These are phyloP conservation scores for Apomyelois bistriatella DNA, from an alignment of 2,888 invertebrate genomes.

Conservation along the genomic window DNA sequence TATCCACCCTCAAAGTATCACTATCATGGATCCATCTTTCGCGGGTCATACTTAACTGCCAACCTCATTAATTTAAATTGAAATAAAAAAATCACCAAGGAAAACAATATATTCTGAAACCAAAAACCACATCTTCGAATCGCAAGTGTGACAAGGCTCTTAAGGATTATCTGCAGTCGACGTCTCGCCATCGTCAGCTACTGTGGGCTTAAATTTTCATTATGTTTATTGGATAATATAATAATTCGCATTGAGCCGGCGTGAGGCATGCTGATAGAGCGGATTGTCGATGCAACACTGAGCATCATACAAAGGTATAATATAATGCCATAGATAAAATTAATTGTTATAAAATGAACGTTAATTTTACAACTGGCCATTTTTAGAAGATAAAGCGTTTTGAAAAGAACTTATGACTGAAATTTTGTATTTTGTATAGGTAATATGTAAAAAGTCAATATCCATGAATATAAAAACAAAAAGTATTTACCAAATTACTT, in stretches of 20 bases:
- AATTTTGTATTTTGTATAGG: no score
- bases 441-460: no score
- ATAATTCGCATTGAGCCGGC: slow-evolving; percentile 61
- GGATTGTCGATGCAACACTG: slow-evolving; percentile 76
- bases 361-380: neutral
- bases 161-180: slow-evolving; percentile 68
- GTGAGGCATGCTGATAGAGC: slow-evolving; percentile 67
- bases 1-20: no score
- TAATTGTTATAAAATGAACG: neutral
- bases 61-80: no score
- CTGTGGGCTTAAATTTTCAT: slow-evolving; percentile 78
- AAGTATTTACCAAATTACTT: no score
- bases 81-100: no score
- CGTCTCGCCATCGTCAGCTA: slow-evolving; percentile 58
- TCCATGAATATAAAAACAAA: no score
- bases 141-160: neutral
- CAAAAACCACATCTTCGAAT: neutral
- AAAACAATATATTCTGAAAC: no score
- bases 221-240: slow-evolving; percentile 71
- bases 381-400: no score
- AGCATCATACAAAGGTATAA: slow-evolving; percentile 34
- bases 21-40: no score
- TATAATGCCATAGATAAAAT: neutral
- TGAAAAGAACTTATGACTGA: no score
- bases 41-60: no score